Evolutionary conservation across 2,888 invertebrate species (phyloP), one percentile per base, ranked within the genome.

Genomic region (Amblyjoppa proteus): DNA sequence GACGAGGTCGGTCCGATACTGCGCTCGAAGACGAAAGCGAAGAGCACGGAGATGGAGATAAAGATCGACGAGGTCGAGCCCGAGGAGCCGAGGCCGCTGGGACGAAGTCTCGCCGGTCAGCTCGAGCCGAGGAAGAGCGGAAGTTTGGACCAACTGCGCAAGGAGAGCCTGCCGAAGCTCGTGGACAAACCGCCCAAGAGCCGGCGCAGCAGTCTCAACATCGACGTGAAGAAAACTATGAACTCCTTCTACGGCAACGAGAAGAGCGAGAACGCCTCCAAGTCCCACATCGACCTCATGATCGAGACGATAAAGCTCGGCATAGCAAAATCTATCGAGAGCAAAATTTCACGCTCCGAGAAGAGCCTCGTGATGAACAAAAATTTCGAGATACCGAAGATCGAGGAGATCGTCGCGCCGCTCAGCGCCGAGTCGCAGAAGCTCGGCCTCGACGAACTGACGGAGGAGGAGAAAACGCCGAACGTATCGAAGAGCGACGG

Each of bases 201-300:
- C 58, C 91, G 94, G 58, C 89, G 94, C 31, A 93, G 90, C 82
- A 94, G 93, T 70, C 86, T 94, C 11, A 94, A 94, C 64, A 89
- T 92, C 75, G 93, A 93, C 31, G 90, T 92, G 85, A 93, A 92
- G 64, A 93, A 93, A 53, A 90, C 92, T 0, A 91, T 93, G 7
- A 91, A 89, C 66, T 90, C 92, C 7, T 91, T 92, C 68, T 91
- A 91, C 74, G 89, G 87, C 13, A 89, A 89, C 5, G 93, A 92
- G 4, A 93, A 92, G 74, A 86, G 89, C 0, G 92, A 93, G 0
- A 87, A 85, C 51, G 88, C 89, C 2, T 88, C 91, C 0, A 92
- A 92, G 51, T 92, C 92, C 0, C 91, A 92, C 20, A 93, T 94
- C 74, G 94, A 94, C 87, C 92, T 92, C 79, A 94, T 94, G 93